Conservation (phyloP, 2,113 vertebrate genomes). For the mouse (Mus musculus) region GRCm39 chr13:55105001-55105500, state of each 20-base stretch:
- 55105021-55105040: neutral
- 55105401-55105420: neutral
- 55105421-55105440: neutral
- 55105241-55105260: neutral
- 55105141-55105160: neutral
- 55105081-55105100: slow-evolving; percentile 13
- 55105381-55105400: neutral
- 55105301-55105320: neutral
- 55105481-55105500: neutral
- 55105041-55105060: neutral
- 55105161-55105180: neutral
- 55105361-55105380: slow-evolving; percentile 38
- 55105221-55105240: neutral
- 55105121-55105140: neutral
- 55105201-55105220: neutral
- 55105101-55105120: neutral
- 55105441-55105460: slow-evolving; percentile 4
- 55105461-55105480: slow-evolving; percentile 7
- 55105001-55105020: neutral
- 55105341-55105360: neutral
- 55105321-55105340: neutral
- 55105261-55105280: neutral
- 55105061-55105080: neutral
- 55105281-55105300: neutral
- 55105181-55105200: neutral